Evolutionary conservation across 2,888 invertebrate species (phyloP).

Genomic region (Tenodera sinensis): DNA sequence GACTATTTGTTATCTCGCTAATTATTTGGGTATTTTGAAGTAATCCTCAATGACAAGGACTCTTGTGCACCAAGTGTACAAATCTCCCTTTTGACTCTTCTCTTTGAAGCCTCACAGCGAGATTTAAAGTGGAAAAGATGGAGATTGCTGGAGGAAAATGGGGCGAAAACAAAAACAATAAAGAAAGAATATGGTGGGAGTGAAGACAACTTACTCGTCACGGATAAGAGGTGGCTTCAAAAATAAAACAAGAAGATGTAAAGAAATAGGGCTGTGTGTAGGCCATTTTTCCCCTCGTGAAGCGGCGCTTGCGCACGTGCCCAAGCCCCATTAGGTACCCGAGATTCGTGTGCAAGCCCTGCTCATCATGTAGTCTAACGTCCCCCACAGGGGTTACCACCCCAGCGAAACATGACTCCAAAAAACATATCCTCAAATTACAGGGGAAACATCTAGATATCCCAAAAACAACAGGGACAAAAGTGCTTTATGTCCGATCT

Average conservation of each 20-base stretch:
- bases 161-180: neutral
- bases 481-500: neutral
- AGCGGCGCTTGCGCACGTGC: conserved; percentile 1
- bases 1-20: too few species aligned
- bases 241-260: neutral
- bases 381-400: neutral
- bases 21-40: neutral
- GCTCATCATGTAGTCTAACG: neutral
- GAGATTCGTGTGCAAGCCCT: neutral
- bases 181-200: neutral
- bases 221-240: neutral
- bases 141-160: neutral
- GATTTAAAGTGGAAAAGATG: neutral
- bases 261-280: neutral
- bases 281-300: neutral
- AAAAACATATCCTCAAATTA: neutral
- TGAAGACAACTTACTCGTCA: neutral
- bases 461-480: neutral
- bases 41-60: neutral
- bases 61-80: neutral
- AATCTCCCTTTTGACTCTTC: neutral
- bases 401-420: neutral
- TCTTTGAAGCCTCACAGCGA: neutral
- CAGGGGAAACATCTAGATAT: neutral
- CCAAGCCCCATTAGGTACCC: neutral